Percentiles rank a stretch among this genome's conserved stretches.
Conservation (phyloP, 2,797 vertebrate species). For the Spinus pinus region DNA sequence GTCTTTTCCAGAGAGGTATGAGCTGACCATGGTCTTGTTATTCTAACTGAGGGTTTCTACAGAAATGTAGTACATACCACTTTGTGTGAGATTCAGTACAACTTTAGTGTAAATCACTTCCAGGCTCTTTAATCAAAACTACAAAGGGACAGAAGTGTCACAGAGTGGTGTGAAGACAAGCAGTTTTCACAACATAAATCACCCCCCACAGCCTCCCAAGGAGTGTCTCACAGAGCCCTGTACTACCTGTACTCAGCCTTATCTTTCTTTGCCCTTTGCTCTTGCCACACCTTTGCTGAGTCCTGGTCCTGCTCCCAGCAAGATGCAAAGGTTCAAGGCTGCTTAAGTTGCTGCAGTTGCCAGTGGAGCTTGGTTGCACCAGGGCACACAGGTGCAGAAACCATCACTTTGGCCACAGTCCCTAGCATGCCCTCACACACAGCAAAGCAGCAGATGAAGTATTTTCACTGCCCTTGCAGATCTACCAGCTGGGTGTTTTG, state of each 20-base stretch:
- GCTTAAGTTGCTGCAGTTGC: neutral
- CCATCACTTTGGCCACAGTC: neutral
- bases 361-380: neutral
- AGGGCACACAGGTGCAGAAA: neutral
- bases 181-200: neutral
- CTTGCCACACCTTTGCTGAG: neutral
- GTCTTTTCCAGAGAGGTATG: neutral
- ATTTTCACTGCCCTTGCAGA: neutral
- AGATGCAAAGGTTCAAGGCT: neutral
- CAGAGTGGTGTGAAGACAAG: neutral
- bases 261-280: neutral
- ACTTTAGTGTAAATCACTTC: neutral
- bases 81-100: neutral
- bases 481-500: neutral
- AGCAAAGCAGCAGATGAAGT: neutral
- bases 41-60: neutral
- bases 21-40: neutral
- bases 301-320: neutral
- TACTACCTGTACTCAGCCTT: neutral
- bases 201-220: neutral
- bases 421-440: neutral
- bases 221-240: neutral
- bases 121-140: neutral
- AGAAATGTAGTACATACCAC: neutral
- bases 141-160: neutral